phyloP scores from a whole-genome alignment of 2,888 invertebrate species.

The Caenorhabditis virilis region DNA sequence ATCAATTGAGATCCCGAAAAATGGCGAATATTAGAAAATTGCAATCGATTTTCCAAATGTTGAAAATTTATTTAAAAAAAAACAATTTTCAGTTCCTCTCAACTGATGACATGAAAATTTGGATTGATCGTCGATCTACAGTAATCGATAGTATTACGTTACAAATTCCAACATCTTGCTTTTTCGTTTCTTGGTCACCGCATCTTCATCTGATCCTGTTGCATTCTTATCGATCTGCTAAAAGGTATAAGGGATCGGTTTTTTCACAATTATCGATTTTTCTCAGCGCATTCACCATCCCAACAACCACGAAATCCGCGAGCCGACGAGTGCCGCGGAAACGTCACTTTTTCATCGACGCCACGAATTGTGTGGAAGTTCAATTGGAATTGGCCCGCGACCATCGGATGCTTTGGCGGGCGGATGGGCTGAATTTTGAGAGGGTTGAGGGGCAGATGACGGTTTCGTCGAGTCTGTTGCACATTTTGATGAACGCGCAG shows the following conservation, averaged over 20 bases:
- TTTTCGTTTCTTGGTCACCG: slow-evolving; percentile 50
- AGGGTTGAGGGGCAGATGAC: slow-evolving; percentile 15
- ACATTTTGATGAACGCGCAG: slow-evolving; percentile 33
- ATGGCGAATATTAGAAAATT: no score
- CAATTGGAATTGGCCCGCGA: slow-evolving; percentile 41
- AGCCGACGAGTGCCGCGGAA: slow-evolving; percentile 23
- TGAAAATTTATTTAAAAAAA: neutral
- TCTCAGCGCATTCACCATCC: no score
- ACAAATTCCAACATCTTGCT: neutral
- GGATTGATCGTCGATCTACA: slow-evolving; percentile 6
- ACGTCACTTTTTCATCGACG: slow-evolving; percentile 14
- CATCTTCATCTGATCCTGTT: slow-evolving; percentile 40
- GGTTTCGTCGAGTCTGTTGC: slow-evolving; percentile 18
- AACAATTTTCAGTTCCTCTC: slow-evolving; percentile 15
- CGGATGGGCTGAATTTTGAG: slow-evolving; percentile 26
- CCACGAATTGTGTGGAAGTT: slow-evolving; percentile 28
- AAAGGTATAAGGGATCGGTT: slow-evolving; percentile 3
- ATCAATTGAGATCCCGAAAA: no score
- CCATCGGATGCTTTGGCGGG: slow-evolving; percentile 40
- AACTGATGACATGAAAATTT: slow-evolving; percentile 8
- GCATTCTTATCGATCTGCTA: slow-evolving; percentile 17
- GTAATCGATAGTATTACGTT: slow-evolving; percentile 15
- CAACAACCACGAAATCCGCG: no score
- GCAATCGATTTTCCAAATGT: no score
- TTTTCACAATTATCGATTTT: no score